A percentile compares a stretch with the other conserved stretches of the same genome.
Evolutionary conservation across 2,113 vertebrate genomes (phyloP).

Genomic region (Epinephelus moara): DNA sequence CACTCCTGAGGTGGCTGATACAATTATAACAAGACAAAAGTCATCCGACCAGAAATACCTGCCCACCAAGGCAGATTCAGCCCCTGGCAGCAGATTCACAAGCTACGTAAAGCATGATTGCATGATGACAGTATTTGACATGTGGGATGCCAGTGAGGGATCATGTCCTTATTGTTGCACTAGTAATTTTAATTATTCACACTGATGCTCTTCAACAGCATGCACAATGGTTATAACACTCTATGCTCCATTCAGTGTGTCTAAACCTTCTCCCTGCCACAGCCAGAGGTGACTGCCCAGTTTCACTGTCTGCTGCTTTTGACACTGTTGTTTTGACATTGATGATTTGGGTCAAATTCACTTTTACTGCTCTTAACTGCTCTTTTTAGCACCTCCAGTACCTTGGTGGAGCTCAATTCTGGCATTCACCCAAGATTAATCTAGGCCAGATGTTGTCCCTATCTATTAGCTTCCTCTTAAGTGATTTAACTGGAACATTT

Average conservation of each 20-base stretch:
- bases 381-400: slow-evolving; percentile 4
- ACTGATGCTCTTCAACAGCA: slow-evolving; percentile 21
- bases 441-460: neutral
- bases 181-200: neutral
- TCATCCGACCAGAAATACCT: neutral
- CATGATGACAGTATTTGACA: neutral
- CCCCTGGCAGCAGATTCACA: neutral
- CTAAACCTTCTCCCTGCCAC: slow-evolving; percentile 6
- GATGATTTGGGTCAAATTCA: slow-evolving; percentile 9
- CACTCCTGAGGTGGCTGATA: neutral
- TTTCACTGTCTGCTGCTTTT: slow-evolving; percentile 11
- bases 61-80: neutral
- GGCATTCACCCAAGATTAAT: slow-evolving; percentile 18
- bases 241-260: neutral
- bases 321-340: slow-evolving; percentile 31
- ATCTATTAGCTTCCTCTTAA: neutral
- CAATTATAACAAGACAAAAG: neutral
- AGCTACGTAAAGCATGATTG: neutral
- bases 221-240: neutral
- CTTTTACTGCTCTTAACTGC: slow-evolving; percentile 9
- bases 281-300: neutral
- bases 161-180: slow-evolving; percentile 20
- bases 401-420: slow-evolving; percentile 11
- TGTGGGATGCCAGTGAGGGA: slow-evolving; percentile 12
- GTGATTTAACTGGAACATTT: neutral